phyloP scores from a whole-genome alignment of 2,113 vertebrate genomes.

The Phyllostomus discolor region DNA sequence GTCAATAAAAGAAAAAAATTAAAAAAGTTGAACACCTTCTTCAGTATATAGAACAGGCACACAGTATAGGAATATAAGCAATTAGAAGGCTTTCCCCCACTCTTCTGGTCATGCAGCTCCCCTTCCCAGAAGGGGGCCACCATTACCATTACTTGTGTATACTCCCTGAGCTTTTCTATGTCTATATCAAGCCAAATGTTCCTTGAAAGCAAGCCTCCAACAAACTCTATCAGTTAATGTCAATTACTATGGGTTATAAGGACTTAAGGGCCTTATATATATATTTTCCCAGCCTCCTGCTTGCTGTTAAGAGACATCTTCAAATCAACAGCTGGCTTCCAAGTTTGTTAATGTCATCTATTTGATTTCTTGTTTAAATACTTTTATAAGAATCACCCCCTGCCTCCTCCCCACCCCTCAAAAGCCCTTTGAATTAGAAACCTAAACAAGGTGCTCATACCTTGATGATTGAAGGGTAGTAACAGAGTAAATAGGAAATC shows the following conservation, averaged over 20 bases:
- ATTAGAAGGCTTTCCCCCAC: neutral
- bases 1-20: no score
- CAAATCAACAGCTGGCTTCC: neutral
- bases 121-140: neutral
- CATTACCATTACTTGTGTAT: neutral
- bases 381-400: neutral
- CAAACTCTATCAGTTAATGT: neutral
- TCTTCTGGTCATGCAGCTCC: neutral
- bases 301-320: constrained; percentile 13
- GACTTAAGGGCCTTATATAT: neutral
- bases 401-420: neutral
- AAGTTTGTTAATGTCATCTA: neutral
- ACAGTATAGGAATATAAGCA: neutral
- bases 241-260: neutral
- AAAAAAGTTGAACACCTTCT: neutral
- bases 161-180: neutral
- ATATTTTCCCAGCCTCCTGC: neutral
- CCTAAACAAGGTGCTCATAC: neutral
- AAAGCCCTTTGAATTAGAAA: neutral
- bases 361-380: neutral
- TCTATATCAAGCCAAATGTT: neutral
- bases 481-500: neutral
- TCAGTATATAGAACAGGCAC: neutral
- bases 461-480: neutral
- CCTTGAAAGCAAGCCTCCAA: neutral